These are phyloP conservation scores for Myopa tessellatipennis DNA, from an alignment of 2,888 invertebrate species.

Conservation along the genomic window DNA sequence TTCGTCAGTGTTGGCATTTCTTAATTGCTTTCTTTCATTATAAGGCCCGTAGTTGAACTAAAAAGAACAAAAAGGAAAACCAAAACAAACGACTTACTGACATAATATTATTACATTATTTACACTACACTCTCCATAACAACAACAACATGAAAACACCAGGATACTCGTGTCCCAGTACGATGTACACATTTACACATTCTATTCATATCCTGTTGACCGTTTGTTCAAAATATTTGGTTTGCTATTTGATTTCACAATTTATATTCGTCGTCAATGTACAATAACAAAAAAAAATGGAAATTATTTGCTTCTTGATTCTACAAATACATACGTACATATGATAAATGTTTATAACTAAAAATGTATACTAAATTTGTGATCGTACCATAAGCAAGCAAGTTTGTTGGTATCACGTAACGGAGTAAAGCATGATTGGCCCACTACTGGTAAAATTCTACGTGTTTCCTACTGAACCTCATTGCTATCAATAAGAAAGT, in stretches of 20 bases:
- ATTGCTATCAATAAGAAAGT: slow-evolving; percentile 17
- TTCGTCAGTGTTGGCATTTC: no score
- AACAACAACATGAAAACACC: slow-evolving; percentile 9
- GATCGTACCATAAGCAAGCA: slow-evolving; percentile 12
- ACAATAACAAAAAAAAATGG: not conserved
- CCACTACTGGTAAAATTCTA: slow-evolving; percentile 66
- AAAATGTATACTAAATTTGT: not conserved
- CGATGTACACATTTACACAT: slow-evolving; percentile 32
- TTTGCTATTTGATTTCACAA: slow-evolving; percentile 23
- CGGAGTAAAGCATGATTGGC: slow-evolving; percentile 67
- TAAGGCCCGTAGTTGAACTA: not conserved
- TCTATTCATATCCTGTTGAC: slow-evolving; percentile 61
- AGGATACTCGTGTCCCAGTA: not conserved
- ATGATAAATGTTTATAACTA: slow-evolving; percentile 36
- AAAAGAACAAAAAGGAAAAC: slow-evolving; percentile 20
- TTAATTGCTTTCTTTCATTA: no score
- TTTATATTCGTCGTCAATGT: slow-evolving; percentile 21
- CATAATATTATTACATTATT: no score
- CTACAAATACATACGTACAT: slow-evolving; percentile 42
- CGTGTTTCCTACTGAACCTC: slow-evolving; percentile 27
- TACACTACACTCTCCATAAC: slow-evolving; percentile 42
- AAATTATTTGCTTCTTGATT: slow-evolving; percentile 32
- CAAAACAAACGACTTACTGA: no score
- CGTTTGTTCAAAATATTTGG: slow-evolving; percentile 55
- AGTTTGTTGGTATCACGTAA: slow-evolving; percentile 22